Conservation (phyloP, 2,888 invertebrate genomes). For the Andrena hattorfiana region DNA sequence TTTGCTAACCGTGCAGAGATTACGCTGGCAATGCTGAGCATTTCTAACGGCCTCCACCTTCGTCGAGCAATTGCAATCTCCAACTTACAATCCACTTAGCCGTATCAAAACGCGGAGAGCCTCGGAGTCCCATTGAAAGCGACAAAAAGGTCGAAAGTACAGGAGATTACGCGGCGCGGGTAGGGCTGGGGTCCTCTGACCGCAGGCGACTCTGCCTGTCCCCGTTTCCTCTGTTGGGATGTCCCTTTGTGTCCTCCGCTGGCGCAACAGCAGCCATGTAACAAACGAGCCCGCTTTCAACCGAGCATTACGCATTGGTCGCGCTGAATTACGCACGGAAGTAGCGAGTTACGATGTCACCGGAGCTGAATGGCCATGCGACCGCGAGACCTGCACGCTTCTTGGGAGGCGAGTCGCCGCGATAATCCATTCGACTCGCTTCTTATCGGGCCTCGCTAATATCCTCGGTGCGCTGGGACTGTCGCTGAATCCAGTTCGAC, state of each 20-base stretch:
- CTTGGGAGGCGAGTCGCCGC: constrained; percentile 67
- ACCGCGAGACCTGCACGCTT: constrained; percentile 37
- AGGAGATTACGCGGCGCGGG: constrained; percentile 11
- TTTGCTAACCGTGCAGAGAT: neutral
- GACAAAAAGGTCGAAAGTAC: constrained; percentile 17
- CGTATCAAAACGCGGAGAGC: constrained; percentile 22
- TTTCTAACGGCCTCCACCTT: neutral
- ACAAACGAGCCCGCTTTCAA: constrained; percentile 72
- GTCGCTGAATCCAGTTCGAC: constrained; percentile 9
- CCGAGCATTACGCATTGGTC: constrained; percentile 73
- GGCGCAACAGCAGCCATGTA: constrained; percentile 59
- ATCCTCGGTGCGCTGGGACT: constrained; percentile 46
- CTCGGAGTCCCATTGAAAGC: constrained; percentile 16
- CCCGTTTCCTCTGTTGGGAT: constrained; percentile 46
- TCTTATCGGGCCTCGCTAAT: constrained; percentile 62
- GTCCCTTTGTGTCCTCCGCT: constrained; percentile 65
- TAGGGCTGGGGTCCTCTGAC: constrained; percentile 14
- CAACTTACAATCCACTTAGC: constrained; percentile 1
- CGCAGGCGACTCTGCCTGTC: constrained; percentile 10
- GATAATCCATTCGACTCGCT: constrained; percentile 57
- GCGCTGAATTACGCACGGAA: constrained; percentile 73
- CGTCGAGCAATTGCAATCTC: constrained; percentile 6
- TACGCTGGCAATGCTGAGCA: constrained; percentile 1
- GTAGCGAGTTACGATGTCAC: constrained; percentile 74
- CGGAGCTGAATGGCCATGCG: constrained; percentile 58